Evolutionary conservation across 2,888 invertebrate genomes (phyloP).

Genomic region (Chymomyza caudatula): DNA sequence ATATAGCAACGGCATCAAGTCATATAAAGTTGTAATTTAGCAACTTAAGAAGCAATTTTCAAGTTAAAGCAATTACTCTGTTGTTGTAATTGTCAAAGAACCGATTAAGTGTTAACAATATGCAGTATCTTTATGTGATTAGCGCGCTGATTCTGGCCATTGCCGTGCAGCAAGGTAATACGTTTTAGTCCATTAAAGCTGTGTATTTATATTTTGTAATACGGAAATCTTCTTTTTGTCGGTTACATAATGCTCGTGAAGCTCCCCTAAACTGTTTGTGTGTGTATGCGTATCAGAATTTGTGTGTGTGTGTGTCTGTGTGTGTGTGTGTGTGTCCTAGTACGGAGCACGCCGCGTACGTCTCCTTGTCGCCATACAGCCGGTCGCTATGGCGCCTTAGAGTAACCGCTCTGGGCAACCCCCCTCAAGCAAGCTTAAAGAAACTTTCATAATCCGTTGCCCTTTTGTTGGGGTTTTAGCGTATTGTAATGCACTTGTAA

Average conservation of each 20-base stretch:
- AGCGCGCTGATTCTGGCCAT: slow-evolving; percentile 76
- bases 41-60: slow-evolving; percentile 19
- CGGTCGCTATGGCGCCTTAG: slow-evolving; percentile 64
- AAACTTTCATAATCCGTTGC: background rate
- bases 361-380: slow-evolving; percentile 39
- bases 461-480: background rate
- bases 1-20: background rate
- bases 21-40: no score
- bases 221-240: slow-evolving; percentile 31
- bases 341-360: slow-evolving; percentile 25
- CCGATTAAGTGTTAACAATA: slow-evolving; percentile 45
- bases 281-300: slow-evolving; percentile 27
- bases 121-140: slow-evolving; percentile 76
- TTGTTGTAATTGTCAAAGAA: slow-evolving; percentile 13
- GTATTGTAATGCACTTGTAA: background rate
- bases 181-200: slow-evolving; percentile 16
- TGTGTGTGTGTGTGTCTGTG: slow-evolving; percentile 1
- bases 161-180: slow-evolving; percentile 78
- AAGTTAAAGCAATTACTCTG: slow-evolving; percentile 3
- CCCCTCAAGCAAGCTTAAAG: background rate
- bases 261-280: background rate
- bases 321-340: slow-evolving; percentile 5
- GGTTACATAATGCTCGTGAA: slow-evolving; percentile 79
- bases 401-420: background rate
- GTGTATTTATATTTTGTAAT: slow-evolving; percentile 2